These are phyloP conservation scores for Aurelia sp. DNA, from an alignment of 30 jellyfish, hydroid and myxozoan genomes.

Conservation along the genomic window DNA sequence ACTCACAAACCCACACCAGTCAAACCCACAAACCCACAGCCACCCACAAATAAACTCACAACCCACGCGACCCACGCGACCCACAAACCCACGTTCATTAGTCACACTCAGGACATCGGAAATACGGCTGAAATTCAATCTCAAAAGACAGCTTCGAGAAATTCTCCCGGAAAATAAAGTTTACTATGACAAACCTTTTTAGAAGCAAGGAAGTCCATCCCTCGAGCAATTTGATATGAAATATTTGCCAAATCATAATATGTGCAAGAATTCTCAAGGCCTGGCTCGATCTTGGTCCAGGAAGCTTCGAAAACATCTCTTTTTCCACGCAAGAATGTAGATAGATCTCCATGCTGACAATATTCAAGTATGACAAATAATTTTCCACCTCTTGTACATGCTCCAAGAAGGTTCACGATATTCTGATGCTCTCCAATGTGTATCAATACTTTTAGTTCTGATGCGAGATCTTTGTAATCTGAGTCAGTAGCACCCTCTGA, in stretches of 20 bases:
- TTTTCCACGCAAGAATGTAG: constrained; percentile 75
- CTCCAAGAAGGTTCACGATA: constrained; percentile 93
- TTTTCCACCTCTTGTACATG: constrained; percentile 89
- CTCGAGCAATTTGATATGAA: constrained; percentile 90
- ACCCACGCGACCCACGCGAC: too few species aligned
- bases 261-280: constrained; percentile 50
- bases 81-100: too few species aligned
- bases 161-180: neutral
- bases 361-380: constrained; percentile 88
- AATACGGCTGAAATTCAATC: too few species aligned
- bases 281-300: constrained; percentile 67
- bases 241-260: constrained; percentile 68
- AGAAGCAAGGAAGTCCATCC: constrained; percentile 89
- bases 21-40: too few species aligned
- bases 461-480: constrained; percentile 90
- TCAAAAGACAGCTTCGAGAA: neutral
- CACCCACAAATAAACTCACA: too few species aligned
- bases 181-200: constrained; percentile 69
- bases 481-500: constrained; percentile 84
- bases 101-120: too few species aligned
- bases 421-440: constrained; percentile 94
- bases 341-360: constrained; percentile 90
- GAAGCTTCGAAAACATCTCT: constrained; percentile 73
- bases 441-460: constrained; percentile 89
- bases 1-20: too few species aligned